Evolutionary conservation across 2,797 vertebrate genomes (phyloP).

Genomic region (Myoxocephalus aenaeus): DNA sequence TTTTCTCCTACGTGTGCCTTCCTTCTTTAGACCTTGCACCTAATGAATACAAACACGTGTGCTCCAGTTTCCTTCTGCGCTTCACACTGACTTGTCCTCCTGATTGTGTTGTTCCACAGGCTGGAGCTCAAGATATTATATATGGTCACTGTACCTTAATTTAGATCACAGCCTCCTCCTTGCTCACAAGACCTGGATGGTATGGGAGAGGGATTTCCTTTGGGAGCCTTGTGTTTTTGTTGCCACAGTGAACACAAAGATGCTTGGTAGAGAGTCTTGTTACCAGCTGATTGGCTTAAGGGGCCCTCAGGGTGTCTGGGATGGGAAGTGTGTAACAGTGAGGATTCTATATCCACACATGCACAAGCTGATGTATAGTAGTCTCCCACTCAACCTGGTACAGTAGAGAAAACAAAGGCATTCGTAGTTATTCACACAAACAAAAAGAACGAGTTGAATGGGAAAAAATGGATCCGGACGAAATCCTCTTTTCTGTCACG

Average conservation of each 20-base stretch:
- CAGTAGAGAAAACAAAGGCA: conserved; percentile 17
- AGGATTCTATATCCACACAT: conserved; percentile 5
- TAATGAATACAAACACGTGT: conserved; percentile 16
- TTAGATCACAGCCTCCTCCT: conserved; percentile 40
- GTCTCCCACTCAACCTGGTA: conserved; percentile 17
- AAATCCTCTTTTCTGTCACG: conserved; percentile 56
- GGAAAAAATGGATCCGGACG: conserved; percentile 28
- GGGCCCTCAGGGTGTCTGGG: conserved; percentile 43
- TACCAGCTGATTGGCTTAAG: conserved; percentile 54
- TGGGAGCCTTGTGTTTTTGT: conserved; percentile 36
- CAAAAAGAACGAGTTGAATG: conserved; percentile 24
- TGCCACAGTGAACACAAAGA: conserved; percentile 44
- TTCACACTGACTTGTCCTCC: conserved; percentile 25
- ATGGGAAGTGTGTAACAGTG: conserved; percentile 24
- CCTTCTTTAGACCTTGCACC: background rate
- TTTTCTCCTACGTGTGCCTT: background rate
- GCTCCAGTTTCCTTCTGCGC: conserved; percentile 14
- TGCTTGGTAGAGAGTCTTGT: conserved; percentile 30
- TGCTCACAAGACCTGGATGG: conserved; percentile 36
- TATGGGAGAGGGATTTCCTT: conserved; percentile 19
- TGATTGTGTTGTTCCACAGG: conserved; percentile 30
- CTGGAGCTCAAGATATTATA: conserved; percentile 29
- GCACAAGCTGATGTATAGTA: background rate
- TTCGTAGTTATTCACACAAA: conserved; percentile 42
- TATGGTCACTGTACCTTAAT: conserved; percentile 34